Evolutionary conservation across 2,113 vertebrate genomes (phyloP), one percentile per base, ranked within the genome.

Genomic region (Rhagologus leucostigma): DNA sequence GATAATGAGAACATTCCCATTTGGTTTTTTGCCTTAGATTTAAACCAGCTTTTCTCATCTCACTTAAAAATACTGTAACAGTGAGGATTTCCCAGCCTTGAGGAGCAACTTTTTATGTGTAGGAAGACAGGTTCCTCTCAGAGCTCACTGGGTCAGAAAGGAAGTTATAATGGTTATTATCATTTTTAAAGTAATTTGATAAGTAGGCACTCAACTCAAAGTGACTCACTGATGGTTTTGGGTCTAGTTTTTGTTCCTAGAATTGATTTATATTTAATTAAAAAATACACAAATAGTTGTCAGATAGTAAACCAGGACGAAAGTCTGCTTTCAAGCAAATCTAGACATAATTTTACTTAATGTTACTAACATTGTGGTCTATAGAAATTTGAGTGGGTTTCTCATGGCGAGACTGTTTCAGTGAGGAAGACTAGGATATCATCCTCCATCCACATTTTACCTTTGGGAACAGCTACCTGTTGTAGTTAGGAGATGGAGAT

Each of bases 71-170:
- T 67, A 59, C 23, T 7, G 24, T 30, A 50, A 33, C 2, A 33
- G 3, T 23, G n/a, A 41, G 7, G 4, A 9, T 29, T 83, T 75
- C 33, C 23, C 32, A 59, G 46, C 10, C 29, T 35, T 32, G 17
- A 64, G 18, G 17, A 76, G 10, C 17, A 16, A 4, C 5, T 19
- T 57, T 76, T 44, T 30, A n/a, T 0, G 0, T 49, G 32, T 59
- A 20, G 10, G 15, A 55, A 70, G n/a, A 22, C 6, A 69, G 9
- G 4, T 70, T 10, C 16, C 4, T 71, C 53, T 67, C 44, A 92
- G 32, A 75, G 35, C 9, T 67, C 35, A 33, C 7, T 49, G 16
- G 14, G 2, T 5, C 16, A 49, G 53, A 79, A 84, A 56, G 11
- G n/a, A 84, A 56, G 5, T 91, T 87, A 23, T 33, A 65, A 57